These are phyloP conservation scores for Canis aureus DNA, from an alignment of 2,113 vertebrate species.

Conservation along the genomic window DNA sequence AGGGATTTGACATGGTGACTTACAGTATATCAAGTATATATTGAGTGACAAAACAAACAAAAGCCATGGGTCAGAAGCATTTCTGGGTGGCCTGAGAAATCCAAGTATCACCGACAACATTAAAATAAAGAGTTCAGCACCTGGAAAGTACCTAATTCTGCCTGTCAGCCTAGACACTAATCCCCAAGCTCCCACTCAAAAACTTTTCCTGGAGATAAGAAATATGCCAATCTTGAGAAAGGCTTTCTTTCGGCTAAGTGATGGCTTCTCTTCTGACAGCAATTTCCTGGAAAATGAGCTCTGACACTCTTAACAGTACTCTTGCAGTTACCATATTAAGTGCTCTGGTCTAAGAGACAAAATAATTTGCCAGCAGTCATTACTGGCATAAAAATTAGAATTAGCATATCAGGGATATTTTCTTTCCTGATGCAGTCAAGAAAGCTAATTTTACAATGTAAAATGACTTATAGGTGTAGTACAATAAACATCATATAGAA, in stretches of 20 bases:
- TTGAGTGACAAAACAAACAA: constrained; percentile 40
- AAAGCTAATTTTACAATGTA: not conserved
- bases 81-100: not conserved
- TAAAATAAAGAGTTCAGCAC: constrained; percentile 33
- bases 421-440: not conserved
- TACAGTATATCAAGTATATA: constrained; percentile 5
- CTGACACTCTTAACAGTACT: constrained; percentile 22
- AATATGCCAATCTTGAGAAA: constrained; percentile 33
- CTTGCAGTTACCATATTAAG: constrained; percentile 32
- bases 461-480: not conserved
- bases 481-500: constrained; percentile 32
- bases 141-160: not conserved
- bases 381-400: constrained; percentile 49
- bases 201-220: constrained; percentile 39
- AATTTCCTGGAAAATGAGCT: constrained; percentile 58
- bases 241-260: not conserved
- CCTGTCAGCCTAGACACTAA: not conserved
- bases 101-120: constrained; percentile 23
- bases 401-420: constrained; percentile 37
- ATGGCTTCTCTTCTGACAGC: constrained; percentile 51
- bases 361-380: constrained; percentile 42
- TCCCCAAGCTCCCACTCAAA: not conserved
- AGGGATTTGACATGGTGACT: not conserved
- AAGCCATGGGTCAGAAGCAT: constrained; percentile 12
- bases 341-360: not conserved